phyloP scores from a whole-genome alignment of 2,888 invertebrate genomes.

The Trisateles emortualis region DNA sequence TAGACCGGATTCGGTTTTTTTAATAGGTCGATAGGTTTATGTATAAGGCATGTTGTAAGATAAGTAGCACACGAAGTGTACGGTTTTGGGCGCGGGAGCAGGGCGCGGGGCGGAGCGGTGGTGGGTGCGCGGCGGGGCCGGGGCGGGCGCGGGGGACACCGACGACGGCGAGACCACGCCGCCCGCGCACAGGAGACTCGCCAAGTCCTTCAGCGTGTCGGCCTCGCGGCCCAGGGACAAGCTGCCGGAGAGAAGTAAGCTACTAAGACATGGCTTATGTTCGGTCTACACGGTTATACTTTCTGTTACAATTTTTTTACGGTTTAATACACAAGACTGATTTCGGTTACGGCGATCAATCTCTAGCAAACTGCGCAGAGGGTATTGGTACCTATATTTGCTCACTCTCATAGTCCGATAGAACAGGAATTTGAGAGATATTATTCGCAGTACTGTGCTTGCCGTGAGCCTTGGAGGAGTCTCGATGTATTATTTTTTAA shows the following conservation, averaged over 20 bases:
- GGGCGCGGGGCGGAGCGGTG: conserved; percentile 78
- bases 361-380: too few species aligned
- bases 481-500: too few species aligned
- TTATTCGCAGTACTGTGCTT: too few species aligned
- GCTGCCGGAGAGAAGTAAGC: conserved; percentile 71
- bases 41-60: conserved; percentile 30
- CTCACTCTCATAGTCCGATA: too few species aligned
- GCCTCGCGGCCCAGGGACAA: conserved; percentile 84
- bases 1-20: too few species aligned
- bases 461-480: too few species aligned
- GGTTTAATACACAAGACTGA: too few species aligned
- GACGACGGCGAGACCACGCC: conserved; percentile 90
- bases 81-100: conserved; percentile 59
- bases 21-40: not conserved
- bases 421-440: too few species aligned
- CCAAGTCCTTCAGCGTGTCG: conserved; percentile 97
- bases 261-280: not conserved
- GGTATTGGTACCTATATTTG: too few species aligned
- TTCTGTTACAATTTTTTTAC: not conserved
- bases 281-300: not conserved
- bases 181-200: conserved; percentile 94
- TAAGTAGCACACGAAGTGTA: conserved; percentile 34
- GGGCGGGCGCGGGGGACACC: conserved; percentile 52
- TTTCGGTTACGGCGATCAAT: too few species aligned
- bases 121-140: conserved; percentile 63